These are phyloP conservation scores for Carassius carassius DNA, from an alignment of 2,113 vertebrate species.

Conservation along the genomic window DNA sequence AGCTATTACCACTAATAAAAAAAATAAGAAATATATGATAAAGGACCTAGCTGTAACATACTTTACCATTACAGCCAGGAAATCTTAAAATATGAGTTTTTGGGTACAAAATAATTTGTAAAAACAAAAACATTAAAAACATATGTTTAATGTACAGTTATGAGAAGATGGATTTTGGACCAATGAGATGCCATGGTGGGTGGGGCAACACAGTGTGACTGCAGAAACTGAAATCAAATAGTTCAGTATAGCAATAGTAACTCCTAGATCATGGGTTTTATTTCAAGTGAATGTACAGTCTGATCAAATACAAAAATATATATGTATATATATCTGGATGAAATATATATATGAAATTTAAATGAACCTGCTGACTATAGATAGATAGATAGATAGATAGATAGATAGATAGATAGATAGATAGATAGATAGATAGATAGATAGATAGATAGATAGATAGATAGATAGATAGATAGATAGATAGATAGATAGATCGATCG, in stretches of 20 bases:
- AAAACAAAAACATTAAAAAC: background rate
- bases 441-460: no score
- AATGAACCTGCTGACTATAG: no score
- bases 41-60: background rate
- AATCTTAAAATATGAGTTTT: no score
- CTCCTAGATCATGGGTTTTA: background rate
- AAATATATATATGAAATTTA: no score
- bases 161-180: background rate
- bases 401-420: no score
- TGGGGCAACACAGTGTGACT: background rate
- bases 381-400: no score
- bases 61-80: background rate
- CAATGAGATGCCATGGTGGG: background rate
- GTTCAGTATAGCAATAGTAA: background rate
- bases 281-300: background rate
- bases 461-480: no score
- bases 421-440: no score
- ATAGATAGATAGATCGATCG: no score
- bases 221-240: background rate
- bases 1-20: conserved; percentile 1
- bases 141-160: background rate
- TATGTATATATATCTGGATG: background rate
- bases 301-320: background rate
- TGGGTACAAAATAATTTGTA: no score
- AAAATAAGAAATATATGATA: background rate